A percentile compares a stretch with the other conserved stretches of the same genome.
phyloP scores from a whole-genome alignment of 2,797 vertebrate species.

The Chrosomus eos region DNA sequence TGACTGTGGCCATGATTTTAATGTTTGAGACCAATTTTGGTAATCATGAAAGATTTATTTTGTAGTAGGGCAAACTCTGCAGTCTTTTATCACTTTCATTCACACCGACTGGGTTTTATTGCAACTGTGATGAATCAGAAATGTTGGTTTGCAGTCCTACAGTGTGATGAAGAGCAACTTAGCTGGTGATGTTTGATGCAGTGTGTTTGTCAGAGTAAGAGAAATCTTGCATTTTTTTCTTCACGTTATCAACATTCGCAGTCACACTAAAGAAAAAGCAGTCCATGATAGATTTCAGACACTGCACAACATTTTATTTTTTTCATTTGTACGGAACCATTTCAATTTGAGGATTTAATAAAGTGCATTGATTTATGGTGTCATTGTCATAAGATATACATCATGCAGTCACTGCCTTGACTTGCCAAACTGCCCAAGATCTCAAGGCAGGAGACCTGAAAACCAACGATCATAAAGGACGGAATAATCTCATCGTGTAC shows the following conservation, averaged over 20 bases:
- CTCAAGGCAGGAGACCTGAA: not conserved
- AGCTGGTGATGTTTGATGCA: not conserved
- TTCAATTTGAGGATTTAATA: not conserved
- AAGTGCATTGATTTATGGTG: not conserved
- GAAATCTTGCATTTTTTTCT: not conserved
- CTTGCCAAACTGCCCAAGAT: not conserved
- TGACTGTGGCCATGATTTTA: not conserved
- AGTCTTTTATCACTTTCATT: not conserved
- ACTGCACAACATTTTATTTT: not conserved
- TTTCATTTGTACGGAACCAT: not conserved
- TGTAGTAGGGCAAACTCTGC: not conserved
- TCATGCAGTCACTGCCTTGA: not conserved
- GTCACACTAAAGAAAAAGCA: not conserved
- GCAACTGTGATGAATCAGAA: not conserved
- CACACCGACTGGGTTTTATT: not conserved
- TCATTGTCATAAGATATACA: not conserved
- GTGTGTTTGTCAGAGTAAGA: not conserved
- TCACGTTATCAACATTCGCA: not conserved
- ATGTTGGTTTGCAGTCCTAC: not conserved
- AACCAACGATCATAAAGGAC: not conserved
- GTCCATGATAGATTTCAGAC: not conserved
- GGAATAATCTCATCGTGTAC: not conserved
- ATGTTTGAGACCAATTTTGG: not conserved
- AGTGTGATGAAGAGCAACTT: not conserved
- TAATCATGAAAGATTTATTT: not conserved